Conservation (phyloP, 2,888 invertebrate species). For the Hemaris fuciformis region DNA sequence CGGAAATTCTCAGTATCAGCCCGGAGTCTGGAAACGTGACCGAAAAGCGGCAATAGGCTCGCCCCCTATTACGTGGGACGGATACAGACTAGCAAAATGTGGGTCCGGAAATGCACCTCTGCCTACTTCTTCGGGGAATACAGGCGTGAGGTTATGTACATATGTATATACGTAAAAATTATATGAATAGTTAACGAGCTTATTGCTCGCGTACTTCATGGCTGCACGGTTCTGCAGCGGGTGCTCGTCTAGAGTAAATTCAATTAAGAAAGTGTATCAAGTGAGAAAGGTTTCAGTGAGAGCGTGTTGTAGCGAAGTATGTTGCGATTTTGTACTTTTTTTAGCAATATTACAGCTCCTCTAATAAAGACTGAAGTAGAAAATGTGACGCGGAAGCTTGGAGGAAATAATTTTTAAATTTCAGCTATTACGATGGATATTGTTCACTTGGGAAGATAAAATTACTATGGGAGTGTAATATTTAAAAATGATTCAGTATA, state of each 20-base stretch:
- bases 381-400: slow-evolving; percentile 1
- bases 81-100: too few relatives aligned
- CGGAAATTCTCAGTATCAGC: too few relatives aligned
- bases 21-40: too few relatives aligned
- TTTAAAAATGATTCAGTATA: background rate
- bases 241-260: slow-evolving; percentile 33
- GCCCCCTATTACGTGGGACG: too few relatives aligned
- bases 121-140: too few relatives aligned
- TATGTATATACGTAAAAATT: too few relatives aligned
- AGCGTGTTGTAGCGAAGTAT: slow-evolving; percentile 25
- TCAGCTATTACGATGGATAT: background rate
- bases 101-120: too few relatives aligned
- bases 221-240: slow-evolving; percentile 17
- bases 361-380: slow-evolving; percentile 17
- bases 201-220: slow-evolving; percentile 10
- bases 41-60: too few relatives aligned
- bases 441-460: background rate
- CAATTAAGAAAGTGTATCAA: slow-evolving; percentile 36
- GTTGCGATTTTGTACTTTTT: slow-evolving; percentile 31
- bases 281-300: slow-evolving; percentile 23
- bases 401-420: slow-evolving; percentile 1
- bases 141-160: too few relatives aligned
- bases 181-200: background rate
- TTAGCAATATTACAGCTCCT: slow-evolving; percentile 18
- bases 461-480: background rate